A percentile compares a stretch with the other conserved stretches of the same genome.
Evolutionary conservation across 1,140 invertebrate species (phyloP).

Genomic region (Formica exsecta): DNA sequence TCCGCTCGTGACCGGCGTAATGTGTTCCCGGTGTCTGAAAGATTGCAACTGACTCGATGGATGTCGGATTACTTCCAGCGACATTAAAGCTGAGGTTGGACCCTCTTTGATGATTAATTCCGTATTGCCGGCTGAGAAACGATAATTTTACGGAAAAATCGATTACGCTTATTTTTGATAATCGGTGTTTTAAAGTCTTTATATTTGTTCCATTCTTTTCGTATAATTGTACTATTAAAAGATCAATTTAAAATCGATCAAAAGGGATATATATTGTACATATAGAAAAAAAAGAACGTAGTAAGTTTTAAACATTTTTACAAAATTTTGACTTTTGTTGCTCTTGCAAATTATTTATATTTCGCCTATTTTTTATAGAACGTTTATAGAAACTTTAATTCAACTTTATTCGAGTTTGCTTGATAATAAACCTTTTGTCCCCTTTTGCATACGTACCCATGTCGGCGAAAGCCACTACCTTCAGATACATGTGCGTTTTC

Average conservation of each 20-base stretch:
- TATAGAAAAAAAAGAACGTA: background rate
- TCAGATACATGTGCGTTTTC: constrained; percentile 91
- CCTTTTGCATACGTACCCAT: constrained; percentile 87
- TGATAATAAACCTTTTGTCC: background rate
- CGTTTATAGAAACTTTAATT: background rate
- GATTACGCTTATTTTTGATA: background rate
- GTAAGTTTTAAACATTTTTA: background rate
- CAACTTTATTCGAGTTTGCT: background rate
- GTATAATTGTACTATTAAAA: background rate
- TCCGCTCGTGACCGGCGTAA: constrained; percentile 88
- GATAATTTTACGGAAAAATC: background rate
- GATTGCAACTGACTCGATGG: constrained; percentile 86
- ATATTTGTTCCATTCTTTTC: background rate
- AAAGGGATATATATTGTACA: background rate
- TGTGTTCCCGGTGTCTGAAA: constrained; percentile 87
- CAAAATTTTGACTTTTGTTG: background rate
- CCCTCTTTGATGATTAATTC: constrained; percentile 89
- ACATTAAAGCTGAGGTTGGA: constrained; percentile 88
- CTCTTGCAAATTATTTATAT: background rate
- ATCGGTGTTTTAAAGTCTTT: background rate
- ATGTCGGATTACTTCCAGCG: constrained; percentile 88
- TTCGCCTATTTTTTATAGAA: background rate
- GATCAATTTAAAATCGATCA: background rate
- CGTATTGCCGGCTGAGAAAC: constrained; percentile 86
- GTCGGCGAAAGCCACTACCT: constrained; percentile 89